Evolutionary conservation across 2,113 vertebrate species (phyloP), one percentile per base, ranked within the genome.

Genomic region (Ceyx cyanopectus): DNA sequence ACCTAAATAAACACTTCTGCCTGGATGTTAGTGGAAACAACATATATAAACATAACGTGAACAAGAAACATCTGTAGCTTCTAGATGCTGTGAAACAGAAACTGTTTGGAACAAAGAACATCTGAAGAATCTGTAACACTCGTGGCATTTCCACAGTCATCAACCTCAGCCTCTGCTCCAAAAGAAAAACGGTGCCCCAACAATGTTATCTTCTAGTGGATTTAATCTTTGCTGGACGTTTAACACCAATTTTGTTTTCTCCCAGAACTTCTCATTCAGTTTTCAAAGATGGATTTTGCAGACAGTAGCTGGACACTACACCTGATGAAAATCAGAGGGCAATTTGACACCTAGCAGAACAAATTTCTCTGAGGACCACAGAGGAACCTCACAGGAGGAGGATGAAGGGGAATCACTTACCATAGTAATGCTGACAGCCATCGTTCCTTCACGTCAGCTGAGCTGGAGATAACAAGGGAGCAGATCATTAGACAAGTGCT

Each of bases 401-500:
- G 63, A 63, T 6, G 23, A 65, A 48, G 37, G 29, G 46, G 26
- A 30, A 34, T 60, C 56, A 87, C 97, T 97, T 74, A 98, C 98
- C 97, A 94, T 53, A 97, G 95, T n/a, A 98, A 84, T 1, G 95
- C 90, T 48, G 97, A 97, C 79, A 97, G 96, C 97, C 98, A 98
- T 54, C 86, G 97, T 21, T 98, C 97, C 90, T 98, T 98, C 86
- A 84, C 67, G 11, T 98, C 97, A 40, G 97, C 87, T 57, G 97
- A 98, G 93, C 98, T 98, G 95, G 67, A 95, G 95, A 87, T 50
- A 83, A 94, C 96, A 92, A 96, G 89, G 56, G 76, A 95, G 78
- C 76, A 94, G 61, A 82, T 63, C 40, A 85, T 90, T 68, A 95
- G n/a, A 89, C 75, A 78, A 92, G 56, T 68, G 90, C 67, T 45